Percentiles rank a stretch among this genome's conserved stretches.
Conservation (phyloP, 1,140 invertebrate genomes). For the Bombyx mandarina region DNA sequence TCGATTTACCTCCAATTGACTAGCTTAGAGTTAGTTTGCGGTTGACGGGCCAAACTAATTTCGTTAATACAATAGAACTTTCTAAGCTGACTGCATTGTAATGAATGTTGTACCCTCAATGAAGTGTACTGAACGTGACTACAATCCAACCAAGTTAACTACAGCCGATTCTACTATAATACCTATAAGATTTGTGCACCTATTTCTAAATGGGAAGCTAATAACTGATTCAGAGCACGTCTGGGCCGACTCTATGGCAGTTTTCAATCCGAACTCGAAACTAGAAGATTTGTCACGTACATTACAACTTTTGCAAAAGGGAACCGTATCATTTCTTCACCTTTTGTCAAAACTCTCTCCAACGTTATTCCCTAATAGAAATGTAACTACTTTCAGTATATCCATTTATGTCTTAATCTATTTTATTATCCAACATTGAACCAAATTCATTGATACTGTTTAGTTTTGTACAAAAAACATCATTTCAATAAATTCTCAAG, state of each 20-base stretch:
- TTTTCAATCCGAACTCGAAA: constrained; percentile 63
- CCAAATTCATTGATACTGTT: no score
- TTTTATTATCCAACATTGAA: no score
- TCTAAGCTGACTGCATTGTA: constrained; percentile 25
- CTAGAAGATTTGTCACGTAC: constrained; percentile 65
- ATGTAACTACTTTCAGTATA: no score
- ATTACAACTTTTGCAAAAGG: constrained; percentile 50
- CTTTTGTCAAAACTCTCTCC: constrained; percentile 30
- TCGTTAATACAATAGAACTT: constrained; percentile 34
- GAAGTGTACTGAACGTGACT: constrained; percentile 24
- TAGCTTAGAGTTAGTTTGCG: constrained; percentile 30
- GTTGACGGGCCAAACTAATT: constrained; percentile 28
- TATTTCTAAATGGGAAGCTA: constrained; percentile 47
- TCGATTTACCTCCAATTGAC: constrained; percentile 26
- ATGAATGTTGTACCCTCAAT: no score
- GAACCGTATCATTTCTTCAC: constrained; percentile 45
- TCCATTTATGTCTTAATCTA: no score
- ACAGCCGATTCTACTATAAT: constrained; percentile 32
- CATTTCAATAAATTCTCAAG: no score
- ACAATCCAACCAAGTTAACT: constrained; percentile 21
- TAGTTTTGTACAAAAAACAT: no score
- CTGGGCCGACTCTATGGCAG: constrained; percentile 51
- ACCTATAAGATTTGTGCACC: constrained; percentile 34
- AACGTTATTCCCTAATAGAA: no score
- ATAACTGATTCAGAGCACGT: constrained; percentile 55